Conservation (phyloP, 2,113 vertebrate genomes). For the Epinephelus moara region DNA sequence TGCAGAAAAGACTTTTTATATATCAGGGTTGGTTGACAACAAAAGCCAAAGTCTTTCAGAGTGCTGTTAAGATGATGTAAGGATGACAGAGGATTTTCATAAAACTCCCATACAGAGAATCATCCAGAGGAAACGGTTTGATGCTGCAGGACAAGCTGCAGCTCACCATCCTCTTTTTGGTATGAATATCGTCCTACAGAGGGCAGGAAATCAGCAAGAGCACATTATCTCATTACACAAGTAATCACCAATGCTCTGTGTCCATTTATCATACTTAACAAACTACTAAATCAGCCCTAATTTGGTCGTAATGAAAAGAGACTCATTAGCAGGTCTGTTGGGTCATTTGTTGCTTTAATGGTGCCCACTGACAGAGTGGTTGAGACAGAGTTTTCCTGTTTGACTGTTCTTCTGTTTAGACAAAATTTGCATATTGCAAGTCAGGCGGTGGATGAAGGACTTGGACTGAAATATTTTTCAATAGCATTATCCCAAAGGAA, state of each 20-base stretch:
- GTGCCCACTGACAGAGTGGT: slow-evolving; percentile 24
- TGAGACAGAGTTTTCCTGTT: background rate
- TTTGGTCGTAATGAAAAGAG: background rate
- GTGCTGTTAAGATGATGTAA: background rate
- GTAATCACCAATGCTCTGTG: background rate
- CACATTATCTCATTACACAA: slow-evolving; percentile 15
- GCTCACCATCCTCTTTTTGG: background rate
- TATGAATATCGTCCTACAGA: background rate
- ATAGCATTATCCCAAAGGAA: background rate
- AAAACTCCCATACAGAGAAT: background rate
- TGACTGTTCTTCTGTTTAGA: background rate
- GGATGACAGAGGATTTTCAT: slow-evolving; percentile 4
- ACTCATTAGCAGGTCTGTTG: slow-evolving; percentile 28
- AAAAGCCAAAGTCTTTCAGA: background rate
- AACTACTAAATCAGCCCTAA: background rate
- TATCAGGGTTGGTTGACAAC: background rate
- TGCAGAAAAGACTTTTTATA: background rate
- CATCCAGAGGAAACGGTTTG: background rate
- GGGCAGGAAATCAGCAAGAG: background rate
- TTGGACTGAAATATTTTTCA: background rate
- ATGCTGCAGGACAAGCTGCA: background rate
- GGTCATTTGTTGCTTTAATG: slow-evolving; percentile 29
- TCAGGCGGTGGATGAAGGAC: background rate
- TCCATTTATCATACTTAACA: slow-evolving; percentile 29
- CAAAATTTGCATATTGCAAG: background rate